Evolutionary conservation across 2,797 vertebrate genomes (phyloP).

Genomic region (Tragopan temminckii): DNA sequence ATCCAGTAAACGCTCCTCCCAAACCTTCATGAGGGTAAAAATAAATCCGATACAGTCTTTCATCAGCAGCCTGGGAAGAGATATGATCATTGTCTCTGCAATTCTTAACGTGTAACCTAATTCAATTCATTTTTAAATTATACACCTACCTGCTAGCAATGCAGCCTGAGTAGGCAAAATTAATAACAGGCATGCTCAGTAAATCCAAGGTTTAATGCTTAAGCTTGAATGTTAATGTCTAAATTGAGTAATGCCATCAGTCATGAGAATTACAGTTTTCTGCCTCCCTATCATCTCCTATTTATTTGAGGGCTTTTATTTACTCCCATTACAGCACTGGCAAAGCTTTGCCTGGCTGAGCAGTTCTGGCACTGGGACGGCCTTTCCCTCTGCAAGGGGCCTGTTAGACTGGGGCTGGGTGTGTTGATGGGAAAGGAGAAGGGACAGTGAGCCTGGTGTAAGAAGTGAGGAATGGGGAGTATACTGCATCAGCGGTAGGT

Average conservation of each 20-base stretch:
- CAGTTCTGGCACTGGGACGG: not conserved
- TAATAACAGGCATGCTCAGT: constrained; percentile 46
- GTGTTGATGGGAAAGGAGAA: not conserved
- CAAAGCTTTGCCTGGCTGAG: not conserved
- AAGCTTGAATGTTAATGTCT: constrained; percentile 34
- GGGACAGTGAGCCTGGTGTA: not conserved
- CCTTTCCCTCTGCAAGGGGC: not conserved
- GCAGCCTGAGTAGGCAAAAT: constrained; percentile 48
- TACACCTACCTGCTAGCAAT: constrained; percentile 48
- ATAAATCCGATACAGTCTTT: constrained; percentile 35
- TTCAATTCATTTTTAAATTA: constrained; percentile 48
- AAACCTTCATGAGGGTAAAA: constrained; percentile 23
- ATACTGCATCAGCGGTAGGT: rapidly evolving
- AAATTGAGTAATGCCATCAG: constrained; percentile 44
- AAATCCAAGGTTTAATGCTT: constrained; percentile 34
- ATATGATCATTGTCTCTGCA: not conserved
- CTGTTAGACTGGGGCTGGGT: not conserved
- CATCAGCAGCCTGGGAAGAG: not conserved
- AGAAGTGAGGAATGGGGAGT: not conserved
- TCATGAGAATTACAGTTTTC: constrained; percentile 41
- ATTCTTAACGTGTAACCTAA: constrained; percentile 17
- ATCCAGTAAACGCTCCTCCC: constrained; percentile 50
- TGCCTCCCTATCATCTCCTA: constrained; percentile 47
- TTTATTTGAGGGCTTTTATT: constrained; percentile 53
- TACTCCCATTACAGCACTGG: constrained; percentile 22